Evolutionary conservation across 2,113 vertebrate genomes (phyloP).

Genomic region (Sciurus niger): DNA sequence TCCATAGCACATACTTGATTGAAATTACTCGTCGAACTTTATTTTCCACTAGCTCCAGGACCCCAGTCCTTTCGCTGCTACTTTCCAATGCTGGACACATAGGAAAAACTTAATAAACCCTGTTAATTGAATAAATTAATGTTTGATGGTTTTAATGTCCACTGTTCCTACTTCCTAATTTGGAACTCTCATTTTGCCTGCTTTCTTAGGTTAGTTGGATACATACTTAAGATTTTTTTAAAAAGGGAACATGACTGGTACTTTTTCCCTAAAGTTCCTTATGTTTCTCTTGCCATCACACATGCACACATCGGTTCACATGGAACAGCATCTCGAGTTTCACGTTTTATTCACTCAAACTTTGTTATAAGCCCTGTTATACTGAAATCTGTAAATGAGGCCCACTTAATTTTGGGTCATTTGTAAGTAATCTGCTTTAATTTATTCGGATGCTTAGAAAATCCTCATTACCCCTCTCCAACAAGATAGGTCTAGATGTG

Average conservation of each 20-base stretch:
- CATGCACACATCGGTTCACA: not conserved
- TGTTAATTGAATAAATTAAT: slow-evolving; percentile 13
- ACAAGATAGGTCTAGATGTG: not conserved
- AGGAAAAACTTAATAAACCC: not conserved
- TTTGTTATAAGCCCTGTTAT: not conserved
- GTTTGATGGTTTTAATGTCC: not conserved
- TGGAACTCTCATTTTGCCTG: not conserved
- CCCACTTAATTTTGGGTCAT: not conserved
- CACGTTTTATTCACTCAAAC: not conserved
- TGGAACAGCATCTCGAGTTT: slow-evolving; percentile 22
- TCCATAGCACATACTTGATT: not conserved
- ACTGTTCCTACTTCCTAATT: not conserved
- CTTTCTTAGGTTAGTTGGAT: not conserved
- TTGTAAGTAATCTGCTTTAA: slow-evolving; percentile 16
- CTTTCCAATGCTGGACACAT: not conserved
- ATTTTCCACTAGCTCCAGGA: not conserved
- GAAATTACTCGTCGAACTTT: not conserved
- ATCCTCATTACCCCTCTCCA: not conserved
- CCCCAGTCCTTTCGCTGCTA: not conserved
- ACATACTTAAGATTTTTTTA: not conserved
- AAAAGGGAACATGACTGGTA: not conserved
- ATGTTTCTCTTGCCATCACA: slow-evolving; percentile 26
- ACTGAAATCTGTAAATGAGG: slow-evolving; percentile 25
- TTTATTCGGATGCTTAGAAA: not conserved
- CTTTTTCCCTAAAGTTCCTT: not conserved